Evolutionary conservation across 2,113 vertebrate genomes (phyloP).

Genomic region (Megaceryle maxima): DNA sequence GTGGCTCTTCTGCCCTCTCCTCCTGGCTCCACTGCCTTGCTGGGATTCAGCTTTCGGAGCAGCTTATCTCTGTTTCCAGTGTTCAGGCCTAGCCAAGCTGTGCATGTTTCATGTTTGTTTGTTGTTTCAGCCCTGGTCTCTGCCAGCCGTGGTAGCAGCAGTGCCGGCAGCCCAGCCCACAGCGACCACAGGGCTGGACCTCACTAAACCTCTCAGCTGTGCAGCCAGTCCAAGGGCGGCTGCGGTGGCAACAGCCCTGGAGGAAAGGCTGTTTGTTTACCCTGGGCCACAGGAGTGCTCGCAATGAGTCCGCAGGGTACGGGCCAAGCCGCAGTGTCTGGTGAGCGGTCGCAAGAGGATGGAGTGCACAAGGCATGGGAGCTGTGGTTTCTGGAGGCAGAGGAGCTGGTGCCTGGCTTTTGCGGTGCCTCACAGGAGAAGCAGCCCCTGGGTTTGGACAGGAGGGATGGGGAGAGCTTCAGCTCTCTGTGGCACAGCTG

Average conservation of each 20-base stretch:
- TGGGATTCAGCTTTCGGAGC: background rate
- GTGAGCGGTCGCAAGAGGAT: accelerated
- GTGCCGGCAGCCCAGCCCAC: background rate
- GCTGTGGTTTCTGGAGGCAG: background rate
- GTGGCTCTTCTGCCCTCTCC: accelerated
- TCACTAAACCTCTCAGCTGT: background rate
- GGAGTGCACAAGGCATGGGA: background rate
- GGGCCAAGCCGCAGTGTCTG: background rate
- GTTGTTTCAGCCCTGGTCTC: background rate
- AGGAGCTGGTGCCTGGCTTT: background rate
- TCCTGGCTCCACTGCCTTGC: background rate
- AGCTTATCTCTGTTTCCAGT: background rate
- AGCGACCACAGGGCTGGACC: background rate
- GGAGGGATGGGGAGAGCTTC: background rate
- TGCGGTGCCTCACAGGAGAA: background rate
- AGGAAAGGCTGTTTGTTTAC: conserved; percentile 12
- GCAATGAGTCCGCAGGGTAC: accelerated
- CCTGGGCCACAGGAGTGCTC: background rate
- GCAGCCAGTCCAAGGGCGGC: background rate
- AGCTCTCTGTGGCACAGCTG: background rate
- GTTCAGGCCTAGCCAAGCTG: background rate
- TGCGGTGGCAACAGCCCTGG: background rate
- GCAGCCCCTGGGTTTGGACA: background rate
- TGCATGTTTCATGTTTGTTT: conserved; percentile 10
- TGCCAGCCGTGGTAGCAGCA: background rate